Conservation (phyloP, 23 tunicate species). For the Trididemnum clinides region DNA sequence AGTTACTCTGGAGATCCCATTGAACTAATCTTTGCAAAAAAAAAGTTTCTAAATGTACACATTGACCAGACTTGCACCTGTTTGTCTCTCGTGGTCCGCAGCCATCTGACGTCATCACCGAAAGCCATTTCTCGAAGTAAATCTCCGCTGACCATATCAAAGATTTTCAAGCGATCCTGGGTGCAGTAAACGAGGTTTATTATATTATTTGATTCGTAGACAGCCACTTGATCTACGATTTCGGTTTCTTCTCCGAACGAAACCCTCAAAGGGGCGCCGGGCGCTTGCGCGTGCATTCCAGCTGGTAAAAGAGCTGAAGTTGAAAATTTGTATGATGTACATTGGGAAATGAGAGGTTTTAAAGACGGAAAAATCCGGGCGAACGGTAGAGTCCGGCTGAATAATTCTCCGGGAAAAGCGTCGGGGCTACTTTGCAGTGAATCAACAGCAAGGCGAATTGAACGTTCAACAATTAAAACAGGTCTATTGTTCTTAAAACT, state of each 20-base stretch:
- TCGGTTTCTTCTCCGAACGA: slow-evolving; percentile 28
- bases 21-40: too few relatives aligned
- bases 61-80: slow-evolving; percentile 20
- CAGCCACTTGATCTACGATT: slow-evolving; percentile 5
- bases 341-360: slow-evolving; percentile 9
- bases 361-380: slow-evolving; percentile 16
- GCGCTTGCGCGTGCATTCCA: slow-evolving; percentile 40
- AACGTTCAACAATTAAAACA: slow-evolving; percentile 29
- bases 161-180: slow-evolving; percentile 5
- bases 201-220: background rate
- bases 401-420: slow-evolving; percentile 41
- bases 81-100: slow-evolving; percentile 6
- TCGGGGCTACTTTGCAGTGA: background rate
- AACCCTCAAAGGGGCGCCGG: slow-evolving; percentile 54
- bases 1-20: too few relatives aligned
- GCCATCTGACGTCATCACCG: slow-evolving; percentile 33
- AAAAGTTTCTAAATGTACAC: background rate
- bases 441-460: slow-evolving; percentile 34
- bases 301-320: slow-evolving; percentile 37
- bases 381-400: slow-evolving; percentile 27
- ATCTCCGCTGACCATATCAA: slow-evolving; percentile 50
- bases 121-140: slow-evolving; percentile 36
- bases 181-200: slow-evolving; percentile 20
- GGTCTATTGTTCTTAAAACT: background rate
- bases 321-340: background rate